phyloP scores from a whole-genome alignment of 2,888 invertebrate genomes.

The Parnassius smintheus region DNA sequence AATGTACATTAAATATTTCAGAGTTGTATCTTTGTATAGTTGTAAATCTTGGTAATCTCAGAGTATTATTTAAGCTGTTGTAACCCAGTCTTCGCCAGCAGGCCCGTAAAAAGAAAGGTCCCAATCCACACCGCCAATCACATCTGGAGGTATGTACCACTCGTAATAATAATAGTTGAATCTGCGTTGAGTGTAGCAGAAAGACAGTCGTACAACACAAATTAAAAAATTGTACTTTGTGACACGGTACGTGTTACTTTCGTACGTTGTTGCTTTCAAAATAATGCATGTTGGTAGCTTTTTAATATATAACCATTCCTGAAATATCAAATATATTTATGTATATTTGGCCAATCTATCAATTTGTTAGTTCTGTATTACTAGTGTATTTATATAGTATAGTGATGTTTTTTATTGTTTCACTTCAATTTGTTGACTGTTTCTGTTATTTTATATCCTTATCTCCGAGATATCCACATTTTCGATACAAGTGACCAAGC shows the following conservation, averaged over 20 bases:
- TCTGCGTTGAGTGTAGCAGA: slow-evolving; percentile 44
- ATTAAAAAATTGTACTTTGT: slow-evolving; percentile 55
- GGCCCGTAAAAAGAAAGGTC: slow-evolving; percentile 54
- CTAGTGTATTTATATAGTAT: no score
- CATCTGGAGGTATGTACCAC: slow-evolving; percentile 49
- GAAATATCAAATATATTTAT: slow-evolving; percentile 30
- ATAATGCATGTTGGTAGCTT: slow-evolving; percentile 61
- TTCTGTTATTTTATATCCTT: no score
- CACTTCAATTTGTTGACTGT: no score
- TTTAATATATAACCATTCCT: slow-evolving; percentile 53
- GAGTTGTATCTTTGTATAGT: no score
- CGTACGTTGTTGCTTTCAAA: slow-evolving; percentile 42
- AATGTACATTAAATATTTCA: no score
- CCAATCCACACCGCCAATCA: slow-evolving; percentile 47
- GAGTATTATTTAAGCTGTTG: no score
- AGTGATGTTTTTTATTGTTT: no score
- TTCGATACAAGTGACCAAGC: no score
- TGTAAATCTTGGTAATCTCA: no score
- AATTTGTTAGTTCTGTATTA: background rate
- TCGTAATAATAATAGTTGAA: slow-evolving; percentile 54
- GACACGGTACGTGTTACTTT: slow-evolving; percentile 43
- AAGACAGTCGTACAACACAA: slow-evolving; percentile 55
- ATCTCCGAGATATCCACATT: no score
- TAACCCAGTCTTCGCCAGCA: background rate
- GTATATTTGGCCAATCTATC: background rate